phyloP scores from a whole-genome alignment of 2,797 vertebrate genomes.

The Podarcis lilfordi region DNA sequence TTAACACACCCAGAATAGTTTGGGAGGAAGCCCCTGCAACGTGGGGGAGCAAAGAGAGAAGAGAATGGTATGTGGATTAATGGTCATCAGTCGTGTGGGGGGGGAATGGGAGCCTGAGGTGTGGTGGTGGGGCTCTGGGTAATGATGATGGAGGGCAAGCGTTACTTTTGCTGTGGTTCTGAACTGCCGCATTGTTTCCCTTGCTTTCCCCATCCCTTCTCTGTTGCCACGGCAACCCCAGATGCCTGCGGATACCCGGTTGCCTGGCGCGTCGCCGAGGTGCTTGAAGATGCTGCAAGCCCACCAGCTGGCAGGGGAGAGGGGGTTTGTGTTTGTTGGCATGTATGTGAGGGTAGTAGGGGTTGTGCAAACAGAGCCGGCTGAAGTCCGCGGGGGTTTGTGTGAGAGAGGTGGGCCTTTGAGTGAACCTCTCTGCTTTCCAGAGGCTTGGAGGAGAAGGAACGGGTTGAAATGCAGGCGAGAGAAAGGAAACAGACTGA shows the following conservation, averaged over 20 bases:
- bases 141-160: not conserved
- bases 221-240: constrained; percentile 39
- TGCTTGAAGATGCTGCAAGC: constrained; percentile 44
- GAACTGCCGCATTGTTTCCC: constrained; percentile 43
- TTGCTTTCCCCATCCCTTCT: constrained; percentile 14
- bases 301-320: constrained; percentile 31
- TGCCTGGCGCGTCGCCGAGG: constrained; percentile 31
- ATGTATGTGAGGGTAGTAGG: constrained; percentile 6
- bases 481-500: not conserved
- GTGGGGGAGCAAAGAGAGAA: not conserved
- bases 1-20: not conserved
- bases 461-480: not conserved
- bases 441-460: not conserved
- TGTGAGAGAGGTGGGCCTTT: not conserved
- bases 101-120: not conserved
- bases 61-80: not conserved
- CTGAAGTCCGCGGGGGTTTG: not conserved
- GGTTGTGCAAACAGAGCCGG: not conserved
- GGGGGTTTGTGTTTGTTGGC: constrained; percentile 5
- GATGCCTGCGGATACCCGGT: constrained; percentile 45
- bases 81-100: too few relatives aligned
- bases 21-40: not conserved
- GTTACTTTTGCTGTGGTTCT: constrained; percentile 11
- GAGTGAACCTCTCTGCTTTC: not conserved
- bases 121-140: not conserved